These are phyloP conservation scores for Anas capensis DNA, from an alignment of 2,797 vertebrate species.

Conservation along the genomic window DNA sequence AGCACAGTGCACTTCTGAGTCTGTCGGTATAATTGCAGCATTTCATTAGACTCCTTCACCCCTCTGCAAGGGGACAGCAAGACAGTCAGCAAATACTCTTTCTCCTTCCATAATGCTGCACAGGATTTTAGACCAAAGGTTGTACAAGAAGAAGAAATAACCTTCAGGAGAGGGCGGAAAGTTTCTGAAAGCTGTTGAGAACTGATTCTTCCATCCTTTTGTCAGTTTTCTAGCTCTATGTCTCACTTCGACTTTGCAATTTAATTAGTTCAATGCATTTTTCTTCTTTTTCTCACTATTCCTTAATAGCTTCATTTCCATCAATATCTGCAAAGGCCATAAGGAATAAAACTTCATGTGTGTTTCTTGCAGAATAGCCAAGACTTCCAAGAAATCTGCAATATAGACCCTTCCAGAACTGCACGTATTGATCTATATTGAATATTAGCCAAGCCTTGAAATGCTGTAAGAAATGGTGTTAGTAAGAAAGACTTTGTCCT, in stretches of 20 bases:
- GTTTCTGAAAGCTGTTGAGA: constrained; percentile 15
- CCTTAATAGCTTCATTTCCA: neutral
- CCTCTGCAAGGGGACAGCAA: neutral
- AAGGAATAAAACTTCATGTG: neutral
- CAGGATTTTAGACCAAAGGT: constrained; percentile 1
- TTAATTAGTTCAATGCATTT: neutral
- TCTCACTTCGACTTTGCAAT: neutral
- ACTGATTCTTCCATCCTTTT: neutral
- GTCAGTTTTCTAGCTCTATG: neutral
- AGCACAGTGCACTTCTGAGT: constrained; percentile 28
- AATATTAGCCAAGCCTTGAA: neutral
- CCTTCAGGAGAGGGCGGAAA: neutral
- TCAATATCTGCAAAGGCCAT: neutral
- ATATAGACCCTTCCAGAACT: neutral
- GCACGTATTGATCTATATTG: neutral
- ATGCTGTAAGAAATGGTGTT: neutral
- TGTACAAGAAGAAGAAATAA: neutral
- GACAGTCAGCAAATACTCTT: constrained; percentile 2
- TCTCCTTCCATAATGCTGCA: neutral
- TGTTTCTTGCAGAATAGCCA: neutral
- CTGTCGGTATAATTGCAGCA: neutral
- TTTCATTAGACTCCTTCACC: neutral
- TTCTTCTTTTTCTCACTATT: neutral
- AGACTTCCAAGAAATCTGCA: neutral
- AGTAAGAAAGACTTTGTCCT: neutral